These are phyloP conservation scores for Bambusicola thoracicus DNA, from an alignment of 2,113 vertebrate genomes.

Conservation along the genomic window DNA sequence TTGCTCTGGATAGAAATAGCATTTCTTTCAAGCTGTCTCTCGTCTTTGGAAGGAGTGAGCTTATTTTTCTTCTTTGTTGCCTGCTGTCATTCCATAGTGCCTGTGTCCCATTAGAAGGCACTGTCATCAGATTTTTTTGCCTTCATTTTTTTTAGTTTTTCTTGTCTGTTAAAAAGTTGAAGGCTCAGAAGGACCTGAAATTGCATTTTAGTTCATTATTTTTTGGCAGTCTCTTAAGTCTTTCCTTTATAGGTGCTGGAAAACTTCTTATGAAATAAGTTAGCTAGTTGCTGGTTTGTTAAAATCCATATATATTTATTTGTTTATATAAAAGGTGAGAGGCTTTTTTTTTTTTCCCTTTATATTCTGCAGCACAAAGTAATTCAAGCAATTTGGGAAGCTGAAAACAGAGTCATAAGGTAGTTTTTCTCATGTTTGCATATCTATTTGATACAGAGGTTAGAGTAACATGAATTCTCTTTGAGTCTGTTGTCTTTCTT, in stretches of 20 bases:
- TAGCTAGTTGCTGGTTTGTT: neutral
- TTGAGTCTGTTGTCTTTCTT: neutral
- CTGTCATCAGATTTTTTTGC: no score
- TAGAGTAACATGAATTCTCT: neutral
- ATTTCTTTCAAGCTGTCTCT: no score
- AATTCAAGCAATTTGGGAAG: neutral
- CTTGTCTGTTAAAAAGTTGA: neutral
- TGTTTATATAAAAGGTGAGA: neutral
- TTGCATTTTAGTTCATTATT: neutral
- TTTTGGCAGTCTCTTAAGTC: neutral
- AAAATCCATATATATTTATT: neutral
- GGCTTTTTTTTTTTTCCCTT: no score
- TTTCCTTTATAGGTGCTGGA: neutral
- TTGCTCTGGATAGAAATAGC: no score
- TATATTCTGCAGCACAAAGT: neutral
- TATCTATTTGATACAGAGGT: neutral
- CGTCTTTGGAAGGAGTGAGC: no score
- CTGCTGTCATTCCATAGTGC: no score
- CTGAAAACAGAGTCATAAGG: neutral
- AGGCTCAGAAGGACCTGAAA: neutral
- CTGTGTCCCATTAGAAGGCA: no score
- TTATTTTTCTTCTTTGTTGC: no score
- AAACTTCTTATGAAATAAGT: neutral
- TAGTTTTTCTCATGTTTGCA: neutral
- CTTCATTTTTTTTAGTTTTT: neutral